Conservation (phyloP, 2,888 invertebrate species). For the Heteromurus nitidus region DNA sequence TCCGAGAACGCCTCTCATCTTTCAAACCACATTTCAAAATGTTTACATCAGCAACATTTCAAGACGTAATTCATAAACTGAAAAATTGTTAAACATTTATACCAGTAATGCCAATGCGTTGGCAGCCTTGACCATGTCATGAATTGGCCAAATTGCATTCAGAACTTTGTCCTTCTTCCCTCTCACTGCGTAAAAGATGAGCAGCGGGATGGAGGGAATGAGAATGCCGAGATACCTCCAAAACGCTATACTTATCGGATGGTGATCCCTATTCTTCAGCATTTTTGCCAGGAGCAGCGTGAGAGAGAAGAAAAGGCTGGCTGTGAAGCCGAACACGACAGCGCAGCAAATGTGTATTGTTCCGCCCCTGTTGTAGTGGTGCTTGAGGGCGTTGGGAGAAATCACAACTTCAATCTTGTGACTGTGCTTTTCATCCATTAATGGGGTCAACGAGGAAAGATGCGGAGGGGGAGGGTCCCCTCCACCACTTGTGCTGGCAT, state of each 20-base stretch:
- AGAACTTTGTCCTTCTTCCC: conserved; percentile 50
- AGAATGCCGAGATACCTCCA: conserved; percentile 70
- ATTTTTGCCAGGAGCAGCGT: conserved; percentile 68
- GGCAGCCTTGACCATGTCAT: conserved; percentile 49
- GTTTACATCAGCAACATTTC: neutral
- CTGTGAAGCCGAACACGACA: conserved; percentile 62
- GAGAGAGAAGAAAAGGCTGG: conserved; percentile 68
- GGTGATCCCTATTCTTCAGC: conserved; percentile 61
- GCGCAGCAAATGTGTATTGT: conserved; percentile 49
- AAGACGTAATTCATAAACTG: neutral
- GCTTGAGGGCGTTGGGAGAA: conserved; percentile 1
- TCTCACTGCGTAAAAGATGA: conserved; percentile 43
- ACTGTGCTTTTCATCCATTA: conserved; percentile 37
- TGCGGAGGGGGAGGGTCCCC: neutral
- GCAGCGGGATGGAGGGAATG: conserved; percentile 54
- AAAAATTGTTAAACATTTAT: neutral
- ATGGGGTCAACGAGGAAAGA: conserved; percentile 31
- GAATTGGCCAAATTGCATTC: conserved; percentile 61
- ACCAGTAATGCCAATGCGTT: conserved; percentile 55
- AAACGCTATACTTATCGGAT: conserved; percentile 66
- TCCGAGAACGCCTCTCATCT: conserved; percentile 67
- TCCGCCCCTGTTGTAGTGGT: neutral
- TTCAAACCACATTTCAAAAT: neutral
- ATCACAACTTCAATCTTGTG: conserved; percentile 38
- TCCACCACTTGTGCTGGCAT: conserved; percentile 16